These are phyloP conservation scores for Notarius quadriscutis DNA, from an alignment of 2,113 vertebrate species.

Conservation along the genomic window DNA sequence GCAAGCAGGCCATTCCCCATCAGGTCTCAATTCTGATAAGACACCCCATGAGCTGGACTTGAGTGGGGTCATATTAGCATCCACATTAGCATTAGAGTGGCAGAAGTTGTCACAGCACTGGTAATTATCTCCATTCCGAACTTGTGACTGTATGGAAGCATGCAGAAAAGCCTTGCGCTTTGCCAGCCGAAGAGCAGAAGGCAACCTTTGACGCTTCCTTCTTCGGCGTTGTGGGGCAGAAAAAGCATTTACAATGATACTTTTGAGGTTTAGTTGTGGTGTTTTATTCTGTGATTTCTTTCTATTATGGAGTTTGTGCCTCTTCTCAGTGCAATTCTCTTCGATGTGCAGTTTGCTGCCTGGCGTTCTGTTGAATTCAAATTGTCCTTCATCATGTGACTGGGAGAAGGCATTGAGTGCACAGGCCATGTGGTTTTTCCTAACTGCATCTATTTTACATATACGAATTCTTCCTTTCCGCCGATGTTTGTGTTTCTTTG, in stretches of 20 bases:
- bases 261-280: slow-evolving; percentile 67
- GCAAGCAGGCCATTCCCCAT: slow-evolving; percentile 54
- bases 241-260: slow-evolving; percentile 71
- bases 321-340: slow-evolving; percentile 49
- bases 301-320: slow-evolving; percentile 61
- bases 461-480: slow-evolving; percentile 64
- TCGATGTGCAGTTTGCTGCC: slow-evolving; percentile 61
- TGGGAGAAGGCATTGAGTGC: slow-evolving; percentile 58
- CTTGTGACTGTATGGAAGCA: slow-evolving; percentile 36
- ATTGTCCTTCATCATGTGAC: slow-evolving; percentile 64
- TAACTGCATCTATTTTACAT: slow-evolving; percentile 74
- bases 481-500: slow-evolving; percentile 73
- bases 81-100: slow-evolving; percentile 57
- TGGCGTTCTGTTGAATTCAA: slow-evolving; percentile 68
- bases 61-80: slow-evolving; percentile 50
- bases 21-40: slow-evolving; percentile 58
- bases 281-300: slow-evolving; percentile 67
- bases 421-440: slow-evolving; percentile 60
- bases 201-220: slow-evolving; percentile 64
- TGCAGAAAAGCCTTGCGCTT: slow-evolving; percentile 57
- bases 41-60: slow-evolving; percentile 54
- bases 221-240: slow-evolving; percentile 64
- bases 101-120: slow-evolving; percentile 53
- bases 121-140: slow-evolving; percentile 42
- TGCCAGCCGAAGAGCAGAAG: slow-evolving; percentile 51